Evolutionary conservation across 2,888 invertebrate species (phyloP).

Genomic region (Uloborus plumipes): DNA sequence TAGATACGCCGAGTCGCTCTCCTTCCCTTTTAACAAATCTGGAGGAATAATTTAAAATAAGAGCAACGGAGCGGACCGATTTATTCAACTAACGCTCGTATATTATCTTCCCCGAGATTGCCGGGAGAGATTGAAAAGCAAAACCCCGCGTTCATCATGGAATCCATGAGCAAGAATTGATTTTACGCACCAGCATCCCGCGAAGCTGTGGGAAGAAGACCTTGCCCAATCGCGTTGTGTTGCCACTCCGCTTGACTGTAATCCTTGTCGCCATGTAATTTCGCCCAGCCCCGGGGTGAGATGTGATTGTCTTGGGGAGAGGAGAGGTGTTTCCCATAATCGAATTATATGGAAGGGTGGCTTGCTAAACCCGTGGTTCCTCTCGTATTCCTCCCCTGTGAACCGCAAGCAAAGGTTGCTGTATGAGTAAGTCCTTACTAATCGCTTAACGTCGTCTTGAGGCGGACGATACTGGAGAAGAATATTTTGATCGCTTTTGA

Average conservation of each 20-base stretch:
- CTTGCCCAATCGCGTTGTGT: constrained; percentile 13
- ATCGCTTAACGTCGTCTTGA: constrained; percentile 38
- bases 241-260: constrained; percentile 53
- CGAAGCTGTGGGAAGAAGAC: constrained; percentile 19
- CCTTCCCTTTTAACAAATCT: constrained; percentile 17
- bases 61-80: constrained; percentile 42
- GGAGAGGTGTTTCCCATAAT: constrained; percentile 40
- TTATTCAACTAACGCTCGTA: constrained; percentile 49
- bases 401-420: not conserved
- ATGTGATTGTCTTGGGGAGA: constrained; percentile 44
- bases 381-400: not conserved
- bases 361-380: constrained; percentile 10
- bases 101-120: constrained; percentile 31
- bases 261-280: constrained; percentile 47
- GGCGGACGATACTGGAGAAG: too few relatives aligned
- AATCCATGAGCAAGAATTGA: constrained; percentile 40
- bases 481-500: too few relatives aligned
- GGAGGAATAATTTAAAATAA: constrained; percentile 58
- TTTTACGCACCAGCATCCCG: constrained; percentile 42
- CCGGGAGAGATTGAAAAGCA: constrained; percentile 27
- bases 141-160: not conserved
- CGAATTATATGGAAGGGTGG: too few relatives aligned
- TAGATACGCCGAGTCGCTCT: constrained; percentile 9
- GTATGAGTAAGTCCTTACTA: constrained; percentile 24
- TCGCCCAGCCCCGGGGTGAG: constrained; percentile 31